Base-by-base conservation (phyloP, 1,140 invertebrate species). In the Bacillus rossius region DNA sequence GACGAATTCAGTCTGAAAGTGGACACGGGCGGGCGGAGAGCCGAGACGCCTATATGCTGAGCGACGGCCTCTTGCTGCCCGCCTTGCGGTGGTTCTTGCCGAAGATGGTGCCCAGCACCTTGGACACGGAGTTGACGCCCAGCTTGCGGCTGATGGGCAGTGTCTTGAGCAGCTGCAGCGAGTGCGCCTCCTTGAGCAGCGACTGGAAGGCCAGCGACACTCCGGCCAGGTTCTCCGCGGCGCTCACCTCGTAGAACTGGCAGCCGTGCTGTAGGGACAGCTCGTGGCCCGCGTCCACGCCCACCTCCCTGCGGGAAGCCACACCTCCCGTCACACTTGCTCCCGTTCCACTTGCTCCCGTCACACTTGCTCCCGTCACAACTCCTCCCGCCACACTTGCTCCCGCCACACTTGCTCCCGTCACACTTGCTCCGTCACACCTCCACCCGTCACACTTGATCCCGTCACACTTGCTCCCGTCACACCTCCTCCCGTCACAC, bases 241-340 rank as follows among this genome's bases (percentile, higher is more conserved):
- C 89, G 50, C 88, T 90, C 55, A 93, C 88, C 73, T 92, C 89
- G 71, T 89, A 91, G 72, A 91, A 92, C 68, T 89, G 88, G 69
- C 89, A 92, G 14, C 88, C 84, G 67, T 85, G 88, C 48, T 85
- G 80, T 49, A 90, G 70, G 0, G 89, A 89, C 37, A 90, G 64
- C 69, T 90, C 87, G 65, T 91, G 87, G 16, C 89, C 90, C 64
- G 89, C 88, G 65, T 89, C 87, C 8, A 90, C 86, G 67, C 83
- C 84, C 1, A 91, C 85, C 70, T 83, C 79, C 67, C 89, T 88
- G 69, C 38, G 76, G 78, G 43, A 34, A 7, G 29, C 29, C 29
- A 10, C 29, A n/a, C n/a, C n/a, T n/a, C n/a, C n/a, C n/a, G n/a
- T n/a, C n/a, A n/a, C n/a, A 17, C 4, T 48, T 2, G 13, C 13